Evolutionary conservation across 2,888 invertebrate species (phyloP).

Genomic region (Sepiola atlantica): DNA sequence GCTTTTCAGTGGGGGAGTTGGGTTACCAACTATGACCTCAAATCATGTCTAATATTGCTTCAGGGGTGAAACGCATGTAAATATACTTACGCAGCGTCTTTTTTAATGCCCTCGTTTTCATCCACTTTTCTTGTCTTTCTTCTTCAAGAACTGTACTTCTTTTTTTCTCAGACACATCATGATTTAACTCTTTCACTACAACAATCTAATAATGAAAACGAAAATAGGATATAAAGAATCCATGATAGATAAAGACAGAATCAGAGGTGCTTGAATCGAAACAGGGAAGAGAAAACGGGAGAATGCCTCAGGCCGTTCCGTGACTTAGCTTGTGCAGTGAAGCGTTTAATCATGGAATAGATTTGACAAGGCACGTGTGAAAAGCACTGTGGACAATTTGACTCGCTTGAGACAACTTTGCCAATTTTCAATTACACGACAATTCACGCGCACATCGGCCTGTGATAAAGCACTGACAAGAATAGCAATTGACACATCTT

Average conservation of each 20-base stretch:
- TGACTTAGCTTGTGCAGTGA: not conserved
- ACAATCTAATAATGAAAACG: not conserved
- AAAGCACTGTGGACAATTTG: not conserved
- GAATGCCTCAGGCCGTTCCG: not conserved
- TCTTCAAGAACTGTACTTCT: too few species aligned
- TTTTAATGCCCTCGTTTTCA: too few species aligned
- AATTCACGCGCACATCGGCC: not conserved
- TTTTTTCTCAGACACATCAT: too few species aligned
- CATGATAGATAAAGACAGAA: not conserved
- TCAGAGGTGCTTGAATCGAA: not conserved
- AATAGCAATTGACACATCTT: constrained; percentile 32
- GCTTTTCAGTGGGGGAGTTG: too few species aligned
- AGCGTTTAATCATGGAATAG: constrained; percentile 32
- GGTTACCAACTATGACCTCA: too few species aligned
- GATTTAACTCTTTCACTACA: not conserved
- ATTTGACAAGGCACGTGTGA: constrained; percentile 10
- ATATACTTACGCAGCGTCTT: too few species aligned
- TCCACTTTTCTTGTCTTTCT: too few species aligned
- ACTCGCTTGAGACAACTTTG: not conserved
- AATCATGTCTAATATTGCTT: too few species aligned
- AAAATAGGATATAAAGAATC: not conserved
- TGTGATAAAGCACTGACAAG: not conserved
- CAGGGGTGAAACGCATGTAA: too few species aligned
- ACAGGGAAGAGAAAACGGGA: not conserved
- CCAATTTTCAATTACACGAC: not conserved